Evolutionary conservation across 2,797 vertebrate species (phyloP).

Genomic region (Cuniculus paca): DNA sequence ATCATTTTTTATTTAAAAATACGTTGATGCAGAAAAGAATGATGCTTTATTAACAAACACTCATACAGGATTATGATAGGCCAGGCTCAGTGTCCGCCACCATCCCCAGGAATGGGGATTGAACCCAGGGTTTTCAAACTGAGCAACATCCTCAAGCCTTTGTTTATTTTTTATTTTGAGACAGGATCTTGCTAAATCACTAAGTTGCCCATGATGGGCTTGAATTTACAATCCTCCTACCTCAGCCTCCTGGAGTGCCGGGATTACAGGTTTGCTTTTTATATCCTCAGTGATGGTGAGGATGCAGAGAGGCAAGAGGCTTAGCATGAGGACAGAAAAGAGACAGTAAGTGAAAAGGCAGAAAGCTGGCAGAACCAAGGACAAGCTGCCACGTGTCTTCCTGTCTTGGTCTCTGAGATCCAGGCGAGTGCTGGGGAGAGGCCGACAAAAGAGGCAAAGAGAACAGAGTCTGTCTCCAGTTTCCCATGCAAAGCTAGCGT

Average conservation of each 20-base stretch:
- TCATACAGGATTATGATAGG: rapidly evolving
- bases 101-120: not conserved
- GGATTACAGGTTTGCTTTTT: not conserved
- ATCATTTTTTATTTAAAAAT: not conserved
- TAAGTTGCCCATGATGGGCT: not conserved
- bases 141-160: not conserved
- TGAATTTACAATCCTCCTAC: not conserved
- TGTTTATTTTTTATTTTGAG: not conserved
- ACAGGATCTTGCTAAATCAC: not conserved
- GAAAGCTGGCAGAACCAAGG: not conserved
- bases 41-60: not conserved
- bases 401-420: not conserved
- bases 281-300: not conserved
- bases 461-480: not conserved
- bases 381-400: not conserved
- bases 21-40: not conserved
- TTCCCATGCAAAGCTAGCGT: not conserved
- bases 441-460: not conserved
- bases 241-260: not conserved
- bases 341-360: not conserved
- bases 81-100: not conserved
- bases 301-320: not conserved
- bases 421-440: not conserved
- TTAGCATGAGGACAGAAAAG: not conserved
- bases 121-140: not conserved